Evolutionary conservation across 2,797 vertebrate genomes (phyloP).

Genomic region (Crocidura indochinensis): DNA sequence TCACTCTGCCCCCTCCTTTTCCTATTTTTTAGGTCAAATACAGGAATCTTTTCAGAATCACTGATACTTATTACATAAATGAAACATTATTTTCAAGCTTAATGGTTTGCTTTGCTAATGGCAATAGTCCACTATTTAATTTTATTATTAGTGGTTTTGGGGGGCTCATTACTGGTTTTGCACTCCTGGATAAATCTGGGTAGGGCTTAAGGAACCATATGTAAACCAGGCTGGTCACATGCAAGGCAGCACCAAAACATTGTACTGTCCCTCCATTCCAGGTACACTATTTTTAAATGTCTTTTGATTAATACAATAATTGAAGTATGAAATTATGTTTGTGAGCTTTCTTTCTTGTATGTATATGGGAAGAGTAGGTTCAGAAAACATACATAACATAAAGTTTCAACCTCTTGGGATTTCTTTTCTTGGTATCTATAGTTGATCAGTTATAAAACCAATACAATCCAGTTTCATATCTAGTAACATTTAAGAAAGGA

Average conservation of each 20-base stretch:
- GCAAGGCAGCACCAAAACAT: too few relatives aligned
- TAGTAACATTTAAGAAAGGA: neutral
- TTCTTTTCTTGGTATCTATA: neutral
- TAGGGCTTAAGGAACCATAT: too few relatives aligned
- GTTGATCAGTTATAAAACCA: neutral
- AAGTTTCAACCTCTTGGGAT: neutral
- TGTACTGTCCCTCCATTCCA: too few relatives aligned
- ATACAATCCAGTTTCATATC: neutral
- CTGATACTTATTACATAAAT: neutral
- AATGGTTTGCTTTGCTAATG: neutral
- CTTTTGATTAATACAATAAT: constrained; percentile 42
- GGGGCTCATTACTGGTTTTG: too few relatives aligned
- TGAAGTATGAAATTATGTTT: constrained; percentile 8
- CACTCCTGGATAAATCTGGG: too few relatives aligned
- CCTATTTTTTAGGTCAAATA: neutral
- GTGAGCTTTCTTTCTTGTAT: neutral
- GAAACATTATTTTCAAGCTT: constrained; percentile 50
- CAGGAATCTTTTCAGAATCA: neutral
- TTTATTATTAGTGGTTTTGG: too few relatives aligned
- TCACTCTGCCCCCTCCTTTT: neutral
- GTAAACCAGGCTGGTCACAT: too few relatives aligned
- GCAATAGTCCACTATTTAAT: neutral
- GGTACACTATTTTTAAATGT: constrained; percentile 1
- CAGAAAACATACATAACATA: neutral
- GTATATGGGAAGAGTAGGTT: neutral